Evolutionary conservation across 1,140 invertebrate species (phyloP), one percentile per base, ranked within the genome.

Genomic region (Drosophila truncata): DNA sequence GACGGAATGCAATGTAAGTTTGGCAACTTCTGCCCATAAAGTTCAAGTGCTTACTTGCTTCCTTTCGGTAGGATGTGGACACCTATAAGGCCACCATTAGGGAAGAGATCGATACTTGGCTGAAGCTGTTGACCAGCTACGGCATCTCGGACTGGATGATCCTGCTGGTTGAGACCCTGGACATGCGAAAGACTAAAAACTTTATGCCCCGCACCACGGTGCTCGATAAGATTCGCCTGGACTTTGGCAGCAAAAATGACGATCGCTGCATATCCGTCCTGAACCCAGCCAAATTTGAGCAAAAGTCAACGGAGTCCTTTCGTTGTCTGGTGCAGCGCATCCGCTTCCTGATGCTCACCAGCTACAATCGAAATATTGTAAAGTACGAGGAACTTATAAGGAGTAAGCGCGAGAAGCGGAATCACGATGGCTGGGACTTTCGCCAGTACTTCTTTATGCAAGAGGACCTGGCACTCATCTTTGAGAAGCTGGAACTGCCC

Each of bases 391-490:
- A 99, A 86, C 94, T 97, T 73, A 97, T 99, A 94, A 94, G 98
- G 81, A 96, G 96, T 52, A 96, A 98, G 83, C 94, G 98, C 58
- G 98, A 99, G 93, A 96, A 95, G 82, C 94, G 98, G 70, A 99
- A 98, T 94, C 96, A 98, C 91, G 94, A 95, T 25, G 96, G 96
- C 29, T 99, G 98, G 98, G 97, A 97, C 93, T 99, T 99, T 94
- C 97, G 96, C 92, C 95, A 97, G 91, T 99, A 99, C 94, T 99
- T 99, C 94, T 95, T 98, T 79, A 94, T 99, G 74, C 94, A 99
- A 96, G 98, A 99, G 94, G 97, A 99, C 94, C 94, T 99, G 78
- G 98, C 98, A 55, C 97, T 99, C 94, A 97, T 98, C 66, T 95
- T 99, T 79, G 97, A 99, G 95, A 98, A 98, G 96, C 93, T 99